A percentile compares a stretch with the other conserved stretches of the same genome.
Evolutionary conservation across 2,797 vertebrate genomes (phyloP).

Genomic region (Dromococcyx pavoninus): DNA sequence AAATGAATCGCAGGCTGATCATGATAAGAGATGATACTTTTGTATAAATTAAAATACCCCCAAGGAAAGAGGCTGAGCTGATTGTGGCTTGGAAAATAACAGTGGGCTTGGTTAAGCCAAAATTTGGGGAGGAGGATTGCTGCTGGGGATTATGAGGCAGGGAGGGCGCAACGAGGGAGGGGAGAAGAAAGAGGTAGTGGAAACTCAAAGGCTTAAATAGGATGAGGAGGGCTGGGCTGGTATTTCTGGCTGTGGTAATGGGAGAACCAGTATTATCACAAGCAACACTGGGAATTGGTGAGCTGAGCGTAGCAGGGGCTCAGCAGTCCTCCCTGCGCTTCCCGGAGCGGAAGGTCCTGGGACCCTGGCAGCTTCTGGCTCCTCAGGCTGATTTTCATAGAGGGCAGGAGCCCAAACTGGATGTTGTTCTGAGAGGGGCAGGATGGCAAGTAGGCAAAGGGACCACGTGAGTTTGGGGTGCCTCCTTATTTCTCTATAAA

Average conservation of each 20-base stretch:
- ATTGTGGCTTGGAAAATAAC: conserved; percentile 39
- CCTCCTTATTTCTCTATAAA: background rate
- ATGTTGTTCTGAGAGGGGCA: background rate
- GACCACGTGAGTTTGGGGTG: background rate
- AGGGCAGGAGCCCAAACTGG: accelerated
- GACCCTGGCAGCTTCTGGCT: background rate
- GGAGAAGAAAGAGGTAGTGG: background rate
- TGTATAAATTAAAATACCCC: conserved; percentile 64
- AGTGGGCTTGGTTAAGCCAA: background rate
- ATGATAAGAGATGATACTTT: conserved; percentile 60
- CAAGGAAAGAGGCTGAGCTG: conserved; percentile 44
- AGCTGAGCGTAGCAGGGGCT: background rate
- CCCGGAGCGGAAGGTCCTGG: no score
- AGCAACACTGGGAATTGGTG: background rate
- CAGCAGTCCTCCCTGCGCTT: accelerated
- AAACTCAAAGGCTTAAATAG: background rate
- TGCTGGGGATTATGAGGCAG: background rate
- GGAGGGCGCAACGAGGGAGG: background rate
- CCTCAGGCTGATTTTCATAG: background rate
- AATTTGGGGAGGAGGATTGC: background rate
- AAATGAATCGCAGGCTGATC: conserved; percentile 64
- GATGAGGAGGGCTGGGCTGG: background rate
- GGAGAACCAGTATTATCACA: background rate
- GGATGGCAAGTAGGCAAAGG: background rate
- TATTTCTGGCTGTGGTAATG: background rate